Evolutionary conservation across 2,888 invertebrate species (phyloP).

Genomic region (Ernsta delagoae): DNA sequence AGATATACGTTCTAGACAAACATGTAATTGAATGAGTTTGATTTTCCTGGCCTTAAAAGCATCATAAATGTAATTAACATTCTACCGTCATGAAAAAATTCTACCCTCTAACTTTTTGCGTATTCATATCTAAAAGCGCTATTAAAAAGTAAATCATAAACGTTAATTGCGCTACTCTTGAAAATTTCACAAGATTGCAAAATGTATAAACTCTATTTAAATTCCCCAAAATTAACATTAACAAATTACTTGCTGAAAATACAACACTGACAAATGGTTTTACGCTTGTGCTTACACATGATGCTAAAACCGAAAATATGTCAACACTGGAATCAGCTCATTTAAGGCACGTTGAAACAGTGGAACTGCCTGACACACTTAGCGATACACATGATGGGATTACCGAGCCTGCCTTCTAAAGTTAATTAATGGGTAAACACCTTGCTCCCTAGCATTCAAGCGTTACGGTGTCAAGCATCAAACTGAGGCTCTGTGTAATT

Average conservation of each 20-base stretch:
- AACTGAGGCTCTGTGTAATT: conserved; percentile 37
- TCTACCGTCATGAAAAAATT: too few relatives aligned
- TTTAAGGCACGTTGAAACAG: conserved; percentile 33
- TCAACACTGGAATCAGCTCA: conserved; percentile 32
- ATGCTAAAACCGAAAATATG: conserved; percentile 32
- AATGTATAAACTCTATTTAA: background rate
- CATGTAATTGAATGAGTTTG: too few relatives aligned
- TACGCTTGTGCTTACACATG: background rate
- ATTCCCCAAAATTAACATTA: conserved; percentile 2
- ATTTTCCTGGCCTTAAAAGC: background rate
- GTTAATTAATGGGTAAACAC: conserved; percentile 41
- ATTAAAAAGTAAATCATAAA: too few relatives aligned
- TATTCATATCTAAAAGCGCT: too few relatives aligned
- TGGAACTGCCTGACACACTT: conserved; percentile 32
- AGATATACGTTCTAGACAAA: too few relatives aligned
- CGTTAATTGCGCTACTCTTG: too few relatives aligned
- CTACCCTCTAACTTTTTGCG: too few relatives aligned
- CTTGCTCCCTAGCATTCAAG: conserved; percentile 34
- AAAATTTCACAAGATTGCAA: background rate
- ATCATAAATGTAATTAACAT: background rate
- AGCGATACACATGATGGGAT: conserved; percentile 32
- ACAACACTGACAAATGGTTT: background rate
- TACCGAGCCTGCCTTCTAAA: conserved; percentile 26
- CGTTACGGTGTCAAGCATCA: conserved; percentile 42
- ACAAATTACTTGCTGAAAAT: conserved; percentile 25